These are phyloP conservation scores for Germaria angustata DNA, from an alignment of 2,888 invertebrate species.

Conservation along the genomic window DNA sequence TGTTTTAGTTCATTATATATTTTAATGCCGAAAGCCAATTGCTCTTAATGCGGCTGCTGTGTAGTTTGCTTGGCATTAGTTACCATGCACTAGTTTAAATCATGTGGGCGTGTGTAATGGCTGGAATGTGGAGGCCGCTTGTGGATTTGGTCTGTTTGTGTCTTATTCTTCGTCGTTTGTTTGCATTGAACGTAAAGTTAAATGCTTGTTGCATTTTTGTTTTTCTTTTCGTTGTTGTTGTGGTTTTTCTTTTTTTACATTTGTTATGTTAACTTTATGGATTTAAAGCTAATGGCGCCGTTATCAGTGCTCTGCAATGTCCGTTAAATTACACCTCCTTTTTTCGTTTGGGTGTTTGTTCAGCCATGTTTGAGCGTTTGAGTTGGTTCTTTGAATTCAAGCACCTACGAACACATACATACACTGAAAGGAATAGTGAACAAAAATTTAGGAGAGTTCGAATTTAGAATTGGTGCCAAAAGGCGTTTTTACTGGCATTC, in stretches of 20 bases:
- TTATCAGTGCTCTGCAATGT: conserved; percentile 58
- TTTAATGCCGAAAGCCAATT: conserved; percentile 43
- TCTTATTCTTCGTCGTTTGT: conserved; percentile 27
- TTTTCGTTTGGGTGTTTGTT: conserved; percentile 10
- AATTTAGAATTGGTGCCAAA: too few species aligned
- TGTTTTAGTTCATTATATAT: conserved; percentile 8
- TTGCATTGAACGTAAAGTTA: conserved; percentile 32
- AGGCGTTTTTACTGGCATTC: too few species aligned
- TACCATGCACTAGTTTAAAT: conserved; percentile 62
- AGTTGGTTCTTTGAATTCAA: background rate
- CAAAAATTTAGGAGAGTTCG: too few species aligned
- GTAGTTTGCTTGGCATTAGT: background rate
- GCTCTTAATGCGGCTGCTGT: conserved; percentile 48
- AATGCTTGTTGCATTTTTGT: conserved; percentile 19
- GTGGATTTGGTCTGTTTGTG: conserved; percentile 11
- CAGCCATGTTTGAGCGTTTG: background rate
- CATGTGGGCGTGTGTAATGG: conserved; percentile 63
- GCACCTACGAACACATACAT: background rate
- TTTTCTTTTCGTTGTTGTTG: conserved; percentile 4
- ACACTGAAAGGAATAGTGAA: too few species aligned
- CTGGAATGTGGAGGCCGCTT: conserved; percentile 66
- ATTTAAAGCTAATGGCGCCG: conserved; percentile 64
- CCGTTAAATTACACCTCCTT: conserved; percentile 60
- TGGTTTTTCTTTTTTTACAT: conserved; percentile 17
- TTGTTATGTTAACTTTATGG: conserved; percentile 36